These are phyloP conservation scores for Campoplex nolae DNA, from an alignment of 2,888 invertebrate genomes.

Conservation along the genomic window DNA sequence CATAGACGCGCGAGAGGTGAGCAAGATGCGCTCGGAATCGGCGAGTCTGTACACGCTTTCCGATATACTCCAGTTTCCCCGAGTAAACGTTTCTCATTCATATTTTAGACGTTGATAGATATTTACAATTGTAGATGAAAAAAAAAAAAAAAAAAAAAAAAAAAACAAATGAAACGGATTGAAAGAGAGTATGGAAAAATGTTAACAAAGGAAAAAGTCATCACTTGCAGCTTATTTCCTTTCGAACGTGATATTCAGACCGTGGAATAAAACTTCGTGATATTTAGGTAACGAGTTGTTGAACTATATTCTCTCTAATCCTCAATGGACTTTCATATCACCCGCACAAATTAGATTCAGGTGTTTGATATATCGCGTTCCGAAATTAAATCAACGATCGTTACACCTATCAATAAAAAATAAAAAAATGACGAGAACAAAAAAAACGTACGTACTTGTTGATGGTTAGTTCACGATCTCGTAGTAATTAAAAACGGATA, in stretches of 20 bases:
- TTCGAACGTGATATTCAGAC: slow-evolving; percentile 50
- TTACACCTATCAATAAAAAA: slow-evolving; percentile 7
- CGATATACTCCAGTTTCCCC: slow-evolving; percentile 68
- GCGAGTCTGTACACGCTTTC: slow-evolving; percentile 33
- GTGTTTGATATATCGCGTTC: neutral
- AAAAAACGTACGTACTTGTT: slow-evolving; percentile 52
- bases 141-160: neutral
- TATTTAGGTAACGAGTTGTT: slow-evolving; percentile 15
- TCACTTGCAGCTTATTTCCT: slow-evolving; percentile 56
- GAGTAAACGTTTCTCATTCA: slow-evolving; percentile 21
- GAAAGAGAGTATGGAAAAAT: neutral
- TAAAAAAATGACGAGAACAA: neutral
- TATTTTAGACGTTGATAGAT: slow-evolving; percentile 2
- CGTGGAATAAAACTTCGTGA: slow-evolving; percentile 36
- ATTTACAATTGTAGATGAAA: neutral
- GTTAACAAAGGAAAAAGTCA: slow-evolving; percentile 58
- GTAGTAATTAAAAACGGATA: slow-evolving; percentile 19
- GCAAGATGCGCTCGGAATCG: slow-evolving; percentile 20
- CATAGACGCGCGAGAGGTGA: slow-evolving; percentile 11
- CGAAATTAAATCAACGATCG: neutral
- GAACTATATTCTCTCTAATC: slow-evolving; percentile 20
- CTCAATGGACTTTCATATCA: slow-evolving; percentile 12
- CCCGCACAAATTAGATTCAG: neutral
- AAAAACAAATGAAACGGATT: slow-evolving; percentile 5
- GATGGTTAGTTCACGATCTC: slow-evolving; percentile 42